A percentile compares a stretch with the other conserved stretches of the same genome.
Evolutionary conservation across 2,888 invertebrate species (phyloP).

Genomic region (Candidula unifasciata): DNA sequence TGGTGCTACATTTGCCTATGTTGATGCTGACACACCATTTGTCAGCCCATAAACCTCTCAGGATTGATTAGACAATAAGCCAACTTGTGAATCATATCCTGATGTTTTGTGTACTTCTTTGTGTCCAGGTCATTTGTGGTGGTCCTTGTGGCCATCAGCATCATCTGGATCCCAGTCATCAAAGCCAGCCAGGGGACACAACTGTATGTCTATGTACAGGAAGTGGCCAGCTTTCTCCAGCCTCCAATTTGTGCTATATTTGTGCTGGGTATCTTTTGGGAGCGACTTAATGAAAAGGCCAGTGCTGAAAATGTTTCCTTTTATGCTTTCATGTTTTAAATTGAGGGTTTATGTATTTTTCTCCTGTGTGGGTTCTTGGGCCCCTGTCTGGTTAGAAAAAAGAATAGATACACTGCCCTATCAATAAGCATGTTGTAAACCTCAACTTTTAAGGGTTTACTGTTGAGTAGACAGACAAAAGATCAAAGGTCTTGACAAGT

Average conservation of each 20-base stretch:
- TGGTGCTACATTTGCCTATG: no score
- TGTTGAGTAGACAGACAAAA: no score
- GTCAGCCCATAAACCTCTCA: no score
- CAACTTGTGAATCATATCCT: no score
- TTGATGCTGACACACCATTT: no score
- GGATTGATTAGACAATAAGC: no score
- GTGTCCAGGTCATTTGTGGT: conserved; percentile 69
- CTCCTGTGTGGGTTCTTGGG: no score
- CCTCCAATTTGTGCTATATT: conserved; percentile 75
- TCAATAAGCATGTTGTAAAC: no score
- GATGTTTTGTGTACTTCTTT: not conserved
- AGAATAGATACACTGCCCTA: no score
- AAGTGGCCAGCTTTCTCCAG: conserved; percentile 74
- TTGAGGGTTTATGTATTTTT: not conserved
- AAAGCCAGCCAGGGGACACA: conserved; percentile 71
- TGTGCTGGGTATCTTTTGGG: conserved; percentile 72
- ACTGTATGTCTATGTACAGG: conserved; percentile 75
- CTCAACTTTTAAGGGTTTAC: no score
- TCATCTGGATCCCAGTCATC: conserved; percentile 75
- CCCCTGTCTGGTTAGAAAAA: not conserved
- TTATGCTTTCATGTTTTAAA: not conserved
- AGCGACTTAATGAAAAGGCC: conserved; percentile 73
- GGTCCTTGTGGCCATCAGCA: conserved; percentile 71
- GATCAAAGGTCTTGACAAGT: no score
- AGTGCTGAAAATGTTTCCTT: not conserved